Conservation (phyloP, 2,113 vertebrate genomes). For the Ophthalmolycus amberensis region DNA sequence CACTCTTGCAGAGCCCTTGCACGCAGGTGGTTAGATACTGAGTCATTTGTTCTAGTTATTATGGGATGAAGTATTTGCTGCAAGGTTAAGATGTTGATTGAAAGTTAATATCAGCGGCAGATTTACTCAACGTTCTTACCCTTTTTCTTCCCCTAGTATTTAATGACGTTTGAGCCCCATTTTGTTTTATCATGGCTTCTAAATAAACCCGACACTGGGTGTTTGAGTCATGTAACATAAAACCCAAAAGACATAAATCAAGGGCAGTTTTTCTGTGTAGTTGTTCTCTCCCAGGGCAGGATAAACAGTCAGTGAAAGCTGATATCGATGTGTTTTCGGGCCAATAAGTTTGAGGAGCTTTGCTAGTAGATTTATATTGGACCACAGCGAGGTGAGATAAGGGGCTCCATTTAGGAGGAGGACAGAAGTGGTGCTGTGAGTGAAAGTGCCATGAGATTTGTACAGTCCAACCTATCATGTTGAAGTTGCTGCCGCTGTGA, state of each 20-base stretch:
- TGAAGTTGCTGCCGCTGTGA: constrained; percentile 25
- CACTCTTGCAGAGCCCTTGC: constrained; percentile 20
- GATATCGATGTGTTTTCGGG: constrained; percentile 43
- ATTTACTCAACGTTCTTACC: background rate
- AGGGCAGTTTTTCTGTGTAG: constrained; percentile 39
- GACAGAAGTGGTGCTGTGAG: constrained; percentile 25
- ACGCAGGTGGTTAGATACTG: constrained; percentile 32
- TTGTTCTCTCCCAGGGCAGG: constrained; percentile 31
- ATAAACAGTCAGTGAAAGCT: constrained; percentile 52
- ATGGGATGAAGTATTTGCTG: background rate
- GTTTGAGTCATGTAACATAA: constrained; percentile 41
- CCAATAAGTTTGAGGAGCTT: constrained; percentile 35
- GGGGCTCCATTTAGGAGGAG: constrained; percentile 33
- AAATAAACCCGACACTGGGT: constrained; percentile 25
- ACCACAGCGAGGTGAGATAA: constrained; percentile 49
- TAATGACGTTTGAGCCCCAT: constrained; percentile 10
- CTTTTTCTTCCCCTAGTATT: constrained; percentile 8
- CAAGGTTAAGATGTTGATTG: constrained; percentile 11
- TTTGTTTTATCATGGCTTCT: constrained; percentile 35
- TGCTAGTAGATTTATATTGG: constrained; percentile 53
- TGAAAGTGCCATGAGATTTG: constrained; percentile 42
- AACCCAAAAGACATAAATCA: constrained; percentile 56
- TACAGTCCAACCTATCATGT: constrained; percentile 11
- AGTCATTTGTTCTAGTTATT: constrained; percentile 47
- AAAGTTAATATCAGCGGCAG: constrained; percentile 16